Evolutionary conservation across 1,140 invertebrate species (phyloP).

Genomic region (Batillaria attramentaria): DNA sequence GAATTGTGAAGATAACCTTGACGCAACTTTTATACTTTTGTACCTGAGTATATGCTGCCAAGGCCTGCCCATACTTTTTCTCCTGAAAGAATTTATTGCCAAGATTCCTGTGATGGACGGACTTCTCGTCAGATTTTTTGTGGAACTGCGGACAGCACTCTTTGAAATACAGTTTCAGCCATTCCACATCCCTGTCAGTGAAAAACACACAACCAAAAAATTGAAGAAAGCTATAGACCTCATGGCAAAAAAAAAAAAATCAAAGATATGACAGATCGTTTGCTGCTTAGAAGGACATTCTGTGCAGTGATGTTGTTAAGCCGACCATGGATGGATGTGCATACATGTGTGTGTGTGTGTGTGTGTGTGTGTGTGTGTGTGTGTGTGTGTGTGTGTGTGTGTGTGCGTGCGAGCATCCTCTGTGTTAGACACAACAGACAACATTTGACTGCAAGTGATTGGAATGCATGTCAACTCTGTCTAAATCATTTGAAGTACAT

Average conservation of each 20-base stretch:
- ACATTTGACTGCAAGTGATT: too few species aligned
- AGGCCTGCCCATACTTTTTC: slow-evolving; percentile 80
- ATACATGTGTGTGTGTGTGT: neutral
- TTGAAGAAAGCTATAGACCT: neutral
- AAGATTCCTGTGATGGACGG: slow-evolving; percentile 79
- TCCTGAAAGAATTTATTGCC: slow-evolving; percentile 86
- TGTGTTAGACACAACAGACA: too few species aligned
- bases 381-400: slow-evolving; percentile 5
- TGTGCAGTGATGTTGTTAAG: too few species aligned
- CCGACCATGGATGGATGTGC: too few species aligned
- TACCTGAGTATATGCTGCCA: slow-evolving; percentile 81
- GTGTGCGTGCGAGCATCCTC: too few species aligned
- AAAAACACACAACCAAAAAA: neutral
- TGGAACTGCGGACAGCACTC: slow-evolving; percentile 33
- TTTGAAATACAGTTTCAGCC: slow-evolving; percentile 43
- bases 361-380: neutral
- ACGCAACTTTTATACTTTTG: neutral
- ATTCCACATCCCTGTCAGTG: slow-evolving; percentile 38
- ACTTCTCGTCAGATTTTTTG: slow-evolving; percentile 77
- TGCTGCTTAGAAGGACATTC: too few species aligned
- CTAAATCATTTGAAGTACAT: too few species aligned
- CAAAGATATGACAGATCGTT: too few species aligned
- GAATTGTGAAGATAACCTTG: neutral
- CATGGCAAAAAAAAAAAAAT: neutral
- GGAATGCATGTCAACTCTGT: too few species aligned